Base-by-base conservation (phyloP, 1,140 invertebrate genomes). In the Thrips palmi region DNA sequence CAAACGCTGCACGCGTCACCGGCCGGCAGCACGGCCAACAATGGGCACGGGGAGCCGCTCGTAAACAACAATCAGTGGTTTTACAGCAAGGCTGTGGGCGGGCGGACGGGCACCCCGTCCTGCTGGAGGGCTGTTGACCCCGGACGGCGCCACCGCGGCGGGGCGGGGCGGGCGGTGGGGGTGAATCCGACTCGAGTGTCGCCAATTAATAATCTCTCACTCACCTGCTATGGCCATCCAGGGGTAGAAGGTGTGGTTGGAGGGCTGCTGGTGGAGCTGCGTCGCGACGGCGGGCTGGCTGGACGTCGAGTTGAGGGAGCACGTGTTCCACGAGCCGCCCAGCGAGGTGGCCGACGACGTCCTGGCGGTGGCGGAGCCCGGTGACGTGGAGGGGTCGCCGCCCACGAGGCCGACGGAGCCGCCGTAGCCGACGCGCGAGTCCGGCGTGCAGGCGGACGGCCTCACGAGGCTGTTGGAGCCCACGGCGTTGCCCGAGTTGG, bases 151-250 rank as follows among this genome's bases (percentile, higher is more conserved):
- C n/a, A n/a, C n/a, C n/a, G n/a, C n/a, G n/a, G n/a, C n/a, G n/a
- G n/a, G n/a, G n/a, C n/a, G n/a, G n/a, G n/a, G n/a, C n/a, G n/a
- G n/a, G n/a, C n/a, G n/a, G n/a, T n/a, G n/a, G n/a, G n/a, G n/a
- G n/a, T n/a, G n/a, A n/a, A n/a, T n/a, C n/a, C n/a, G n/a, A n/a
- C n/a, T n/a, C n/a, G n/a, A n/a, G n/a, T n/a, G n/a, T n/a, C n/a
- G n/a, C n/a, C n/a, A n/a, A n/a, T n/a, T n/a, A n/a, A n/a, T n/a
- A n/a, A n/a, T n/a, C n/a, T n/a, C n/a, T n/a, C n/a, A n/a, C n/a
- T n/a, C n/a, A 91, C 87, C 87, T 88, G 87, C 86, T 70, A 92
- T 91, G 64, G 86, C 86, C 87, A 92, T 92, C 87, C 87, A 91
- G 45, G 87, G 87, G 65, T 92, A 92, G 67, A 92, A 91, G 53